A percentile compares a stretch with the other conserved stretches of the same genome.
Conservation (phyloP, 2,797 vertebrate genomes). For the Eremophila alpestris region DNA sequence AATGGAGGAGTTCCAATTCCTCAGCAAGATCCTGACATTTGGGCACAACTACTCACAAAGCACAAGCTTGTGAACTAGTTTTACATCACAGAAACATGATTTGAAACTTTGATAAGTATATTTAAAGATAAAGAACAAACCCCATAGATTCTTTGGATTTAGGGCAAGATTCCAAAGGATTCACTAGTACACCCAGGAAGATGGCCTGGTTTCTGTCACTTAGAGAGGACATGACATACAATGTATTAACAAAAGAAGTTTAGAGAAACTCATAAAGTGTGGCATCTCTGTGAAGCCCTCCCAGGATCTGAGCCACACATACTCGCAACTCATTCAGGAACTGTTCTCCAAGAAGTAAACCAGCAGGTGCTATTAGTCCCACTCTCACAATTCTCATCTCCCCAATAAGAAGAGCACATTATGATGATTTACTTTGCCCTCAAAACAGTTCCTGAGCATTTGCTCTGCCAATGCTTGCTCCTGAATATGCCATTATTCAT, state of each 20-base stretch:
- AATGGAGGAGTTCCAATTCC: neutral
- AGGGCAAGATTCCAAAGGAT: neutral
- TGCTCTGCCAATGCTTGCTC: neutral
- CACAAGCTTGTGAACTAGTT: neutral
- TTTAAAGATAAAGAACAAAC: neutral
- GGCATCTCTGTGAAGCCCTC: neutral
- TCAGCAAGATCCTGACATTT: constrained; percentile 3
- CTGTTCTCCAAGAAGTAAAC: neutral
- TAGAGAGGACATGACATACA: neutral
- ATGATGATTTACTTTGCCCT: neutral
- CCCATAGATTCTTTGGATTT: neutral
- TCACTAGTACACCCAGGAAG: neutral
- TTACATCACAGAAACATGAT: neutral
- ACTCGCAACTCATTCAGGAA: neutral
- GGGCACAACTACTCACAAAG: neutral
- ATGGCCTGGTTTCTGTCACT: neutral
- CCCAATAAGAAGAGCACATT: neutral
- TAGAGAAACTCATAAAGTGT: neutral
- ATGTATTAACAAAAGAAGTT: neutral
- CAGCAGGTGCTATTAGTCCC: neutral
- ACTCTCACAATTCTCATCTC: neutral
- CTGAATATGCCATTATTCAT: neutral
- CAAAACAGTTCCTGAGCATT: neutral
- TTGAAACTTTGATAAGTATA: neutral
- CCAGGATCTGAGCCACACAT: neutral